Conservation (phyloP, 2,888 invertebrate species). For the Ganaspis brasiliensis region DNA sequence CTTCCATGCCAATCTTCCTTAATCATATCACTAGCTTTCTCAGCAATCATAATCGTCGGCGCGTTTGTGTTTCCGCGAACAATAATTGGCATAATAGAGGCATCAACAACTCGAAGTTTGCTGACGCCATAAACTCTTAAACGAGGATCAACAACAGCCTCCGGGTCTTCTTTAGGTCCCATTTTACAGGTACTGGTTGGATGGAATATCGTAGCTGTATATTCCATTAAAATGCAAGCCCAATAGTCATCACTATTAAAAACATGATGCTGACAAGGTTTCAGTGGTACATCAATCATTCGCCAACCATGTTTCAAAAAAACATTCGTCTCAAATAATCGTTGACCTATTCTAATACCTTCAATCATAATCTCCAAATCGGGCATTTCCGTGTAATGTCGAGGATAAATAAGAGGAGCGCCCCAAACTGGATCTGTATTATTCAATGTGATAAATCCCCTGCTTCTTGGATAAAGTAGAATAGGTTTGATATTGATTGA, state of each 20-base stretch:
- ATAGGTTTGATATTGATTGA: constrained; percentile 85
- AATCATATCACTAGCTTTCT: constrained; percentile 94
- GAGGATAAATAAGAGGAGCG: constrained; percentile 88
- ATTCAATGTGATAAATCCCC: constrained; percentile 85
- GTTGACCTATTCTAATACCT: constrained; percentile 83
- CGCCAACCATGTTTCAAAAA: constrained; percentile 83
- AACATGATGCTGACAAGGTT: constrained; percentile 82
- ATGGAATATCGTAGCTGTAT: constrained; percentile 88
- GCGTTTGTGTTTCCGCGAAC: constrained; percentile 82
- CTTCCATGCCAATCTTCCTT: constrained; percentile 89
- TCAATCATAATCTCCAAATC: constrained; percentile 85
- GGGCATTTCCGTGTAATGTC: constrained; percentile 84
- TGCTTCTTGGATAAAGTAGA: constrained; percentile 84
- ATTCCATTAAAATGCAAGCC: constrained; percentile 84
- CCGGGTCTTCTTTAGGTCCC: constrained; percentile 84
- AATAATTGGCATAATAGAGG: constrained; percentile 86
- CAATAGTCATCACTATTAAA: constrained; percentile 87
- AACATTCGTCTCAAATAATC: constrained; percentile 84
- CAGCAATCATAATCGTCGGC: constrained; percentile 83
- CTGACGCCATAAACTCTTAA: constrained; percentile 85
- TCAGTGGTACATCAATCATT: constrained; percentile 83
- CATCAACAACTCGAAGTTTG: constrained; percentile 85
- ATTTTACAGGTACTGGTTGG: constrained; percentile 88
- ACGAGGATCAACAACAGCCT: constrained; percentile 86
- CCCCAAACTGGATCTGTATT: constrained; percentile 87